Evolutionary conservation across 2,888 invertebrate species (phyloP).

Genomic region (Pachliopta kotzebuea): DNA sequence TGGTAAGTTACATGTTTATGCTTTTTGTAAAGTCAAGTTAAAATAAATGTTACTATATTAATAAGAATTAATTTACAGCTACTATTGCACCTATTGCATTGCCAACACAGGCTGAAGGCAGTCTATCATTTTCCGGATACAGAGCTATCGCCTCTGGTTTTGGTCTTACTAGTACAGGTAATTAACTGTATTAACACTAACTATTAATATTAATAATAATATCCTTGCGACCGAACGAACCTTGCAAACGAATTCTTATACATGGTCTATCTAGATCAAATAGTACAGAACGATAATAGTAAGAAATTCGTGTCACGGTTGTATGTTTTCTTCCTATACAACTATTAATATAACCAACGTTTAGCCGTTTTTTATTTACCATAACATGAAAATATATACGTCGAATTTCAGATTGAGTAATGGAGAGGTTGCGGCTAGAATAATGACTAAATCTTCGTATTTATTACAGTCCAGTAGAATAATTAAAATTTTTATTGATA

Average conservation of each 20-base stretch:
- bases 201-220: background rate
- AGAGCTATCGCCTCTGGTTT: constrained; percentile 53
- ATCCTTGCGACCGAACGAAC: background rate
- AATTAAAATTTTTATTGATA: too few relatives aligned
- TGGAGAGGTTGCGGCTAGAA: too few relatives aligned
- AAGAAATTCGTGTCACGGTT: too few relatives aligned
- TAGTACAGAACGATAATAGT: too few relatives aligned
- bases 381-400: too few relatives aligned
- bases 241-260: background rate
- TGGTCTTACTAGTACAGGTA: constrained; percentile 36
- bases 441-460: too few relatives aligned
- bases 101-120: constrained; percentile 41
- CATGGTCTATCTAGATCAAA: too few relatives aligned
- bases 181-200: background rate
- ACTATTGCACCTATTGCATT: constrained; percentile 40
- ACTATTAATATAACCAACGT: too few relatives aligned
- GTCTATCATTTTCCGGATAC: constrained; percentile 42
- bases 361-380: too few relatives aligned
- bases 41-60: background rate
- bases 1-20: constrained; percentile 34
- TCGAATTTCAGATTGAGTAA: too few relatives aligned
- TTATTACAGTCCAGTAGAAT: too few relatives aligned
- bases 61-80: constrained; percentile 16
- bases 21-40: background rate
- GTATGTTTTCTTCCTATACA: too few relatives aligned